Evolutionary conservation across 2,113 vertebrate genomes (phyloP).

Genomic region (Anser brachyrhynchus): DNA sequence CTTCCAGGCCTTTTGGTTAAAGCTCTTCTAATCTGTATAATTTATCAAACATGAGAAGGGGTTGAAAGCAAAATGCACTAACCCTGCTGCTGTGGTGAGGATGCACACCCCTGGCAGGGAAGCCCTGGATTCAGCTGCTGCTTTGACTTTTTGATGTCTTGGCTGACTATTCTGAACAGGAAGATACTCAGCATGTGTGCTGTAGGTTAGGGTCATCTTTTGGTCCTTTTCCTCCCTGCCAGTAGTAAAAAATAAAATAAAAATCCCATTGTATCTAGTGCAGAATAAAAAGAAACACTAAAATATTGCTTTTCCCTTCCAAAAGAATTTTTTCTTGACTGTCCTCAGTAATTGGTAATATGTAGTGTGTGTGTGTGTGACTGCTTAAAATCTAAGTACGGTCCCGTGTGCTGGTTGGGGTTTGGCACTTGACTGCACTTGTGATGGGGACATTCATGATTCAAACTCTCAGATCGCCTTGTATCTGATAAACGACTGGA

Average conservation of each 20-base stretch:
- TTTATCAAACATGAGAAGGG: not conserved
- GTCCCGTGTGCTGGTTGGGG: not conserved
- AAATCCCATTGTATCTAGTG: not conserved
- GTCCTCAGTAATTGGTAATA: not conserved
- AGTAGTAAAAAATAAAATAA: fast-evolving
- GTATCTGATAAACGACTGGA: fast-evolving
- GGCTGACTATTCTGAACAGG: not conserved
- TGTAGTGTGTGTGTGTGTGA: fast-evolving
- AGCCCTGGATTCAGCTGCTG: not conserved
- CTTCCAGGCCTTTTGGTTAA: not conserved
- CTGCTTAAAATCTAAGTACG: not conserved
- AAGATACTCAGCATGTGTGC: fast-evolving
- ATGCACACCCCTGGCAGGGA: not conserved
- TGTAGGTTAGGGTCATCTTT: not conserved
- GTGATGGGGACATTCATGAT: not conserved
- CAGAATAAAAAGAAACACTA: not conserved
- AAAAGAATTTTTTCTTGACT: not conserved
- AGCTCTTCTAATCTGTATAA: not conserved
- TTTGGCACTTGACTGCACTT: not conserved
- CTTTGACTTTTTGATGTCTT: not conserved
- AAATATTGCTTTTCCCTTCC: not conserved
- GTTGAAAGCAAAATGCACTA: not conserved
- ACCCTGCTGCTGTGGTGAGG: not conserved
- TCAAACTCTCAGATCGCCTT: not conserved
- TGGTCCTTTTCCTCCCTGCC: not conserved